These are phyloP conservation scores for Lepeophtheirus salmonis DNA, from an alignment of 1,140 invertebrate species.

Conservation along the genomic window DNA sequence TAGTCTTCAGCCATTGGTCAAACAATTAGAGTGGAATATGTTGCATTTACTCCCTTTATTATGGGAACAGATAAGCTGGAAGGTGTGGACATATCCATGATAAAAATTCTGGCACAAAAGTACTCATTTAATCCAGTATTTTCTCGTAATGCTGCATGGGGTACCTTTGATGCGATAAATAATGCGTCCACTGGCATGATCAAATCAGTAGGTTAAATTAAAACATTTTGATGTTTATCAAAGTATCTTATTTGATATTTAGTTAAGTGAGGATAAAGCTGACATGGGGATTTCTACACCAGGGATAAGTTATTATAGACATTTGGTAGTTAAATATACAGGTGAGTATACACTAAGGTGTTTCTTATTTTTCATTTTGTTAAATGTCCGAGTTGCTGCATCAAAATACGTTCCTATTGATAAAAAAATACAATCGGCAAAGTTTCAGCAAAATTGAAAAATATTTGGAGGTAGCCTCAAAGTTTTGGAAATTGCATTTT, in stretches of 20 bases:
- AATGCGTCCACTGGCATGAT: background rate
- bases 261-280: background rate
- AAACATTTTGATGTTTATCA: background rate
- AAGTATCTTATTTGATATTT: background rate
- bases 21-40: background rate
- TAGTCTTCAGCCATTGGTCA: background rate
- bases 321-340: background rate
- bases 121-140: background rate
- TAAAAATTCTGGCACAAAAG: background rate
- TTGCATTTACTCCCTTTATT: background rate
- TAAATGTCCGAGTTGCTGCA: too few relatives aligned
- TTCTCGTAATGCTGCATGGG: background rate
- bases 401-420: too few relatives aligned
- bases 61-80: background rate
- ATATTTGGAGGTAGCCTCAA: too few relatives aligned
- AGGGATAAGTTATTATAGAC: background rate
- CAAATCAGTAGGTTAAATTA: background rate
- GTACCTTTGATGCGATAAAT: background rate
- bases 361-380: too few relatives aligned
- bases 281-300: background rate
- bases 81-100: background rate
- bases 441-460: too few relatives aligned
- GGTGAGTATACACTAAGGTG: too few relatives aligned
- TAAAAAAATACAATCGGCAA: too few relatives aligned
- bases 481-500: too few relatives aligned